Evolutionary conservation across 2,113 vertebrate genomes (phyloP).

Genomic region (Turnix velox): DNA sequence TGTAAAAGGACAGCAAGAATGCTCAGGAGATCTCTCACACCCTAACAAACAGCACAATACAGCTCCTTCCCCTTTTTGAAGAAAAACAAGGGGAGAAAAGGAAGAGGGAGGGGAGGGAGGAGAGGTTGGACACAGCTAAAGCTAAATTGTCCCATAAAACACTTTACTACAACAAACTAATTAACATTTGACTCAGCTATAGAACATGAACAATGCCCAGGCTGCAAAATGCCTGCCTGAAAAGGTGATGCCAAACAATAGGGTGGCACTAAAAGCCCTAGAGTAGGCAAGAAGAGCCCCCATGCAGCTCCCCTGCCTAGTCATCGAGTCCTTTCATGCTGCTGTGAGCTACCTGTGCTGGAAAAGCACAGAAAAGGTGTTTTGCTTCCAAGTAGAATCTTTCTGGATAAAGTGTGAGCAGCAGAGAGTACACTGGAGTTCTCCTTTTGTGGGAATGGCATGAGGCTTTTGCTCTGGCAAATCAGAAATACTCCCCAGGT

Average conservation of each 20-base stretch:
- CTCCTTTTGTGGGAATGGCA: neutral
- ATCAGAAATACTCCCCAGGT: neutral
- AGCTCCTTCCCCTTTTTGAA: neutral
- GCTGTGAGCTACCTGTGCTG: neutral
- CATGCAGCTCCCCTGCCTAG: neutral
- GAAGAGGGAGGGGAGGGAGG: too few relatives aligned
- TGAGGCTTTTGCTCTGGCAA: neutral
- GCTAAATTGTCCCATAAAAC: neutral
- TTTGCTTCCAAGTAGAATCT: neutral
- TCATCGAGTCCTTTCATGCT: accelerated
- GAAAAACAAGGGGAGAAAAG: neutral
- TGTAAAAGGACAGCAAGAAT: accelerated
- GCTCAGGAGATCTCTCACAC: neutral
- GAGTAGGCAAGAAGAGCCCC: neutral
- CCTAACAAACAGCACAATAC: neutral
- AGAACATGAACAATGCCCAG: neutral
- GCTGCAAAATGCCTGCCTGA: neutral
- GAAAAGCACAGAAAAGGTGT: neutral
- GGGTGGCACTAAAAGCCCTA: neutral
- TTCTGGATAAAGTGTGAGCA: accelerated
- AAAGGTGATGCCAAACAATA: neutral
- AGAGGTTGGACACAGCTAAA: neutral
- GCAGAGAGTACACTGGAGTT: accelerated
- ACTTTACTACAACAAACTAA: neutral
- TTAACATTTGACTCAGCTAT: slow-evolving; percentile 21